Evolutionary conservation across 2,888 invertebrate genomes (phyloP), one percentile per base, ranked within the genome.

Genomic region (Eupithecia insigniata): DNA sequence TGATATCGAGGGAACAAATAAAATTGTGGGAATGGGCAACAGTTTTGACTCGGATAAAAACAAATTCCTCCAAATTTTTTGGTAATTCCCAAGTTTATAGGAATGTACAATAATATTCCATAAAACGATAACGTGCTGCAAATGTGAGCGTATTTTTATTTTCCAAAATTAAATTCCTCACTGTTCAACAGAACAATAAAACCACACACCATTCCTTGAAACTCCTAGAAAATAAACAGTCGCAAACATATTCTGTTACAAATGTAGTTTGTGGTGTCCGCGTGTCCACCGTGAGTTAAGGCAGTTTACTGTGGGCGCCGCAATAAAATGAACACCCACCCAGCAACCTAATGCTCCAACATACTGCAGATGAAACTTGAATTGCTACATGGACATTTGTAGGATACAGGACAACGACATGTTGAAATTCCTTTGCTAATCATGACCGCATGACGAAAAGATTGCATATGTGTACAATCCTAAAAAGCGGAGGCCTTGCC

Each of bases 271-370:
- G 80, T 75, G 77, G 80, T 76, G 74, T 72, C 71, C 72, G 67
- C 68, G 72, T 76, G 78, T 76, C 75, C 75, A 71, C 72, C 64
- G 73, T 79, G 81, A 83, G 84, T 83, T 87, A 85, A 85, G 83
- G 81, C 80, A 83, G 84, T 86, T 85, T 84, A 81, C 79, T 78
- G 76, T 76, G 78, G 79, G 76, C 79, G 83, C 84, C 83, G 81
- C 85, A 85, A 85, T 87, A 87, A 88, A 87, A 88, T 84, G 85
- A 85, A 86, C 86, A 81, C 79, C 77, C 81, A 75, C 76, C 79
- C 83, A 77, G 4, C 55, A 55, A 55, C 55, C 55, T 84, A 85
- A 87, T 85, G 85, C 83, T 83, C 79, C 80, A 81, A 85, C 82
- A 83, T 83, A 82, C 68, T 74, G 75, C 76, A 74, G 78, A 76